Evolutionary conservation across 2,113 vertebrate genomes (phyloP).

Genomic region (Periophthalmodon schlosseri): DNA sequence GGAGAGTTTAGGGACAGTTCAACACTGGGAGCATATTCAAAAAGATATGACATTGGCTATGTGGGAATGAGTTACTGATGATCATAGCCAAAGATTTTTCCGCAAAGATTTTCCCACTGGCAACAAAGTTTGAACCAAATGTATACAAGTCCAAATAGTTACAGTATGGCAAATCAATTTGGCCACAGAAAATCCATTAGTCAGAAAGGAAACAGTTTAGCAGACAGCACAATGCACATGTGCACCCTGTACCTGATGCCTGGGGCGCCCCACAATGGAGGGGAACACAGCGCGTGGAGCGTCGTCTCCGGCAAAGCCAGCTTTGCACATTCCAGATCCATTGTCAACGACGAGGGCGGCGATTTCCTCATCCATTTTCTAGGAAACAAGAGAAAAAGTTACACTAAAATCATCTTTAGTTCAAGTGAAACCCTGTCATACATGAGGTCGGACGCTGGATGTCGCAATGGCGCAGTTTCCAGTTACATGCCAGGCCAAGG

Average conservation of each 20-base stretch:
- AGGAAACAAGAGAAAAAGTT: neutral
- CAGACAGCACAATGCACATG: neutral
- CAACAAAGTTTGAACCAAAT: too few species aligned
- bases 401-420: neutral
- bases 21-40: neutral
- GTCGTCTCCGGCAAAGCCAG: constrained; percentile 80
- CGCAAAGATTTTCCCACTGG: too few species aligned
- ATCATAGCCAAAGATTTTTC: too few species aligned
- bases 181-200: too few species aligned
- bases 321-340: constrained; percentile 81
- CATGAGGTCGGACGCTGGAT: constrained; percentile 45
- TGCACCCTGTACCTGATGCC: constrained; percentile 71
- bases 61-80: too few species aligned
- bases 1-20: neutral
- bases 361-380: constrained; percentile 89
- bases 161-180: too few species aligned
- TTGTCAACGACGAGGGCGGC: constrained; percentile 80
- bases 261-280: constrained; percentile 78
- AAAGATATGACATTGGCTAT: too few species aligned
- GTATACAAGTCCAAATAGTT: too few species aligned
- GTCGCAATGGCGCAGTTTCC: constrained; percentile 74
- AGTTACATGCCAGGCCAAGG: constrained; percentile 43
- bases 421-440: neutral
- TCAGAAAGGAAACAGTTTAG: too few species aligned
- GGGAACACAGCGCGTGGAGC: constrained; percentile 78